These are phyloP conservation scores for Sitta carolinensis DNA, from an alignment of 2,797 vertebrate species.

Conservation along the genomic window DNA sequence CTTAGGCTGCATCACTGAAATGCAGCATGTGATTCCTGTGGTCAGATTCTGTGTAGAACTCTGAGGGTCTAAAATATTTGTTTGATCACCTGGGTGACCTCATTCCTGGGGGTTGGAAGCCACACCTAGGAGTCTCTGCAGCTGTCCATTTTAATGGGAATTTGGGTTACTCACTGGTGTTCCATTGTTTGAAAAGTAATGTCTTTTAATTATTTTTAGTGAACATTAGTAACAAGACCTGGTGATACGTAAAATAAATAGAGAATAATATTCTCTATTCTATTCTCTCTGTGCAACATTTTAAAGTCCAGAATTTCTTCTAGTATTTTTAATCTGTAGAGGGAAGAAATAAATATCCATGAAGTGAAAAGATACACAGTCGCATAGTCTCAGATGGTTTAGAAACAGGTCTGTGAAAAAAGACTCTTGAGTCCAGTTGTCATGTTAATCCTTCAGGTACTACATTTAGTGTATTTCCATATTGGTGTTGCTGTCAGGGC, in stretches of 20 bases:
- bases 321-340: not conserved
- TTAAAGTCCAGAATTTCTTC: not conserved
- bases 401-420: not conserved
- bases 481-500: rapidly evolving
- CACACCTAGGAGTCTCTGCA: not conserved
- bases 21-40: not conserved
- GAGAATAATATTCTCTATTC: too few relatives aligned
- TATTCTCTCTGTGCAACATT: not conserved
- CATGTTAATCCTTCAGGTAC: not conserved
- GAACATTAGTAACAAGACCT: not conserved
- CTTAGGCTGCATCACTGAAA: not conserved
- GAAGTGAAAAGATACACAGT: not conserved
- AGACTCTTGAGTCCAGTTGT: not conserved
- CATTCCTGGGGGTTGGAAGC: not conserved
- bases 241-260: not conserved
- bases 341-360: not conserved
- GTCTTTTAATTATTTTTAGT: not conserved
- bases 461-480: not conserved
- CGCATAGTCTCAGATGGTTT: not conserved
- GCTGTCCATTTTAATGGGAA: not conserved
- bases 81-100: not conserved
- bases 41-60: not conserved
- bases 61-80: not conserved
- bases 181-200: not conserved
- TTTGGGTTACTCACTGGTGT: not conserved